These are phyloP conservation scores for Chrysomela aeneicollis DNA, from an alignment of 2,888 invertebrate genomes.

Conservation along the genomic window DNA sequence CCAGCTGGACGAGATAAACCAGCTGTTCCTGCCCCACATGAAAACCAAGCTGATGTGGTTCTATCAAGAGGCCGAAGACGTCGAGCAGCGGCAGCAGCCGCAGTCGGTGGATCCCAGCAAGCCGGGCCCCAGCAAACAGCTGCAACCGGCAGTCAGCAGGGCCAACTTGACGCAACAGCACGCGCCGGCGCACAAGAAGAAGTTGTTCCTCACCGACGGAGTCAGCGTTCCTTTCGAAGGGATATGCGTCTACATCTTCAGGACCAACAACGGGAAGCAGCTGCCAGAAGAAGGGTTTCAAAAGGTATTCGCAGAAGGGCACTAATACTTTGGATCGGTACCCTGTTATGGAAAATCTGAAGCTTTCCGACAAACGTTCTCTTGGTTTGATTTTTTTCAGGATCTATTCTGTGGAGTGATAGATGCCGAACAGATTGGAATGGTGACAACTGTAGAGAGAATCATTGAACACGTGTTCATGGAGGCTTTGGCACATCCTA, in stretches of 20 bases:
- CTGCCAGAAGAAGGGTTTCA: slow-evolving; percentile 93
- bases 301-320: slow-evolving; percentile 67
- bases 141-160: slow-evolving; percentile 57
- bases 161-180: slow-evolving; percentile 54
- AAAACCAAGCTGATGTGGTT: slow-evolving; percentile 87
- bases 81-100: slow-evolving; percentile 60
- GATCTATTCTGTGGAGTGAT: slow-evolving; percentile 79
- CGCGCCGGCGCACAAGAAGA: slow-evolving; percentile 73
- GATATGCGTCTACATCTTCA: slow-evolving; percentile 84
- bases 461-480: slow-evolving; percentile 90
- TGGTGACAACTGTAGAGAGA: slow-evolving; percentile 87
- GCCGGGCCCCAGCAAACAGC: slow-evolving; percentile 53
- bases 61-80: slow-evolving; percentile 86
- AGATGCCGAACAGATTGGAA: slow-evolving; percentile 78
- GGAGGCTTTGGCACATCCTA: slow-evolving; percentile 86
- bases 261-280: slow-evolving; percentile 84
- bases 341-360: not conserved
- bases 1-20: slow-evolving; percentile 87
- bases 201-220: slow-evolving; percentile 85
- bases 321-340: not conserved
- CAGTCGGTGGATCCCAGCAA: slow-evolving; percentile 49
- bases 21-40: slow-evolving; percentile 85
- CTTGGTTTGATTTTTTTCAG: slow-evolving; percentile 43
- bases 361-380: not conserved
- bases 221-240: slow-evolving; percentile 84